Conservation (phyloP, 2,888 invertebrate species). For the Chaetoderma sp. region DNA sequence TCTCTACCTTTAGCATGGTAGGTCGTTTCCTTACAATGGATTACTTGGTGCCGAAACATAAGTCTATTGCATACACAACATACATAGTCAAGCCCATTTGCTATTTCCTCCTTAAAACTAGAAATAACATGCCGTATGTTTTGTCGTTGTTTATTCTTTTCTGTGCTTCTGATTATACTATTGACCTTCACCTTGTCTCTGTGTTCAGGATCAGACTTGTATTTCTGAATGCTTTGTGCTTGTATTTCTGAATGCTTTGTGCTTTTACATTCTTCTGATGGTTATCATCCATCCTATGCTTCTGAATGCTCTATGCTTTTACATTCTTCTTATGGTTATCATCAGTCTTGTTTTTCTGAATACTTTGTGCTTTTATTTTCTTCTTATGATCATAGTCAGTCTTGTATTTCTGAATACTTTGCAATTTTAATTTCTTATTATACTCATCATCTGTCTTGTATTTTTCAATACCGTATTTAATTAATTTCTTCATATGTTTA, state of each 20-base stretch:
- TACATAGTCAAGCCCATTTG: neutral
- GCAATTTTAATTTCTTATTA: neutral
- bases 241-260: too few relatives aligned
- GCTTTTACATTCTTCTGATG: too few relatives aligned
- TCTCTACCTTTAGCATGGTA: neutral
- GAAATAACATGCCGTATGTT: too few relatives aligned
- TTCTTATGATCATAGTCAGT: neutral
- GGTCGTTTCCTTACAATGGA: neutral
- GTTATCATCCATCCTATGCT: too few relatives aligned
- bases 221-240: too few relatives aligned
- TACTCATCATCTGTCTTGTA: neutral
- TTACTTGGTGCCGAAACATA: conserved; percentile 10
- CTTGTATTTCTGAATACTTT: neutral
- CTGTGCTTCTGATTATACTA: too few relatives aligned
- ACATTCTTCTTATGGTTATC: neutral
- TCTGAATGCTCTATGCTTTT: too few relatives aligned
- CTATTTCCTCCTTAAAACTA: neutral
- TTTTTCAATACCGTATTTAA: neutral
- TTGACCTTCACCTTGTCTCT: too few relatives aligned
- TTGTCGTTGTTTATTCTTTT: too few relatives aligned
- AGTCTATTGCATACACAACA: conserved; percentile 12
- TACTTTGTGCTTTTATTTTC: neutral
- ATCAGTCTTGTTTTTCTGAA: neutral
- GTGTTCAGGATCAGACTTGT: too few relatives aligned
- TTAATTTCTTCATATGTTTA: too few relatives aligned